These are phyloP conservation scores for Lepidurus packardi DNA, from an alignment of 1,140 invertebrate species.

Conservation along the genomic window DNA sequence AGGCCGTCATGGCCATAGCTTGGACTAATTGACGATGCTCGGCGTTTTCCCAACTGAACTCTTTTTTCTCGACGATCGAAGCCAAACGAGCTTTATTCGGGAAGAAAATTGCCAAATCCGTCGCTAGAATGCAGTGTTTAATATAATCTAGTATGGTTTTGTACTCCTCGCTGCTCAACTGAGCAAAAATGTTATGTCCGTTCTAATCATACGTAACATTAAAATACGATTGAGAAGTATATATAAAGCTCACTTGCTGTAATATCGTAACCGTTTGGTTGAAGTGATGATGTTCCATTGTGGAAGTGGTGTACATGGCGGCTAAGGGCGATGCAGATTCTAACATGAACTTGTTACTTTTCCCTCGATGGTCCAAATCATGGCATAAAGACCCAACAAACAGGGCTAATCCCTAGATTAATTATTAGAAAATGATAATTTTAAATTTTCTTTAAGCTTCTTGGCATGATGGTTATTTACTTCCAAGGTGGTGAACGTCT, in stretches of 20 bases:
- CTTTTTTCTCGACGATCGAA: conserved; percentile 51
- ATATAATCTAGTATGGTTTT: conserved; percentile 63
- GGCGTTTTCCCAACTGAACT: conserved; percentile 56
- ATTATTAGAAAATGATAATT: conserved; percentile 19
- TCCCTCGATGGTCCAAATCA: conserved; percentile 75
- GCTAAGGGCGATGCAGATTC: conserved; percentile 68
- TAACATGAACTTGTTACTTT: conserved; percentile 77
- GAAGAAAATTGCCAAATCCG: conserved; percentile 74
- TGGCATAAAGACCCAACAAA: conserved; percentile 75
- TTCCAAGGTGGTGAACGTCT: conserved; percentile 56
- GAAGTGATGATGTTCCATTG: conserved; percentile 97
- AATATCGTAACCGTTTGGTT: conserved; percentile 97
- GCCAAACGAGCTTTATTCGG: conserved; percentile 62
- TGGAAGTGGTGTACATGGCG: conserved; percentile 89
- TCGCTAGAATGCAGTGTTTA: conserved; percentile 75
- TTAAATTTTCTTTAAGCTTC: neutral
- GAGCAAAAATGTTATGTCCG: conserved; percentile 68
- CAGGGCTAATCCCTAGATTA: conserved; percentile 60
- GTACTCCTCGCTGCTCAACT: conserved; percentile 66
- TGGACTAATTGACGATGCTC: conserved; percentile 62
- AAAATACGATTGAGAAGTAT: conserved; percentile 42
- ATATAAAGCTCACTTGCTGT: conserved; percentile 57
- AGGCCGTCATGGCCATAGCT: conserved; percentile 72
- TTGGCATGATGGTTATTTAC: conserved; percentile 41
- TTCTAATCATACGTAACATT: conserved; percentile 51